Conservation (phyloP, 2,888 invertebrate species). For the Cerastoderma edule region DNA sequence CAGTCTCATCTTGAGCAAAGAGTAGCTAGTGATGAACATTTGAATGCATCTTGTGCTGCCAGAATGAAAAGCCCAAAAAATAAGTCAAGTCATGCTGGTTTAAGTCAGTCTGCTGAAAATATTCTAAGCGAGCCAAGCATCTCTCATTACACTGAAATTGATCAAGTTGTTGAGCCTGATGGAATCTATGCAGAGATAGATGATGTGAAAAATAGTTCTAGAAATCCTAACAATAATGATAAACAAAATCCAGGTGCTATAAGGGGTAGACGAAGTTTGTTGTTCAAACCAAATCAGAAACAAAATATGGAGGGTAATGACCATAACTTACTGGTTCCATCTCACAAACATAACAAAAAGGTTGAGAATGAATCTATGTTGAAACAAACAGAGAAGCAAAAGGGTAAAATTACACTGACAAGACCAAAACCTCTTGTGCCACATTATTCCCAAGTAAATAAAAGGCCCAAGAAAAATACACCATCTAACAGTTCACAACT, state of each 20-base stretch:
- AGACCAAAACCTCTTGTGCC: neutral
- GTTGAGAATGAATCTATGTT: neutral
- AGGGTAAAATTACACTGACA: neutral
- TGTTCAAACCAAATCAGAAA: conserved; percentile 33
- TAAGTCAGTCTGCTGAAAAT: conserved; percentile 33
- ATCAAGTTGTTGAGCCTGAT: conserved; percentile 11
- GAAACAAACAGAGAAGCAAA: neutral
- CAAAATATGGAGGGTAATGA: neutral
- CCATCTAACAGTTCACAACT: neutral
- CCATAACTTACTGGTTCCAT: no score
- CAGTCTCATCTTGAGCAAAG: conserved; percentile 2
- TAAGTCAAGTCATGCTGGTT: conserved; percentile 4
- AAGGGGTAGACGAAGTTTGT: conserved; percentile 54
- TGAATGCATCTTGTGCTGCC: neutral
- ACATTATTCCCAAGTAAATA: neutral
- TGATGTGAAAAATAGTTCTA: conserved; percentile 15
- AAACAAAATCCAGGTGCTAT: conserved; percentile 28
- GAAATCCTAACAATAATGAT: conserved; percentile 9
- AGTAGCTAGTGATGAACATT: conserved; percentile 9
- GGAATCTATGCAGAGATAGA: conserved; percentile 54
- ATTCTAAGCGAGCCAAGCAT: conserved; percentile 25
- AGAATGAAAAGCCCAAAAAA: neutral
- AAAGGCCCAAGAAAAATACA: neutral
- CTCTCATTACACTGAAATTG: conserved; percentile 23
- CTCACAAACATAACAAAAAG: neutral